Percentiles rank a stretch among this genome's conserved stretches.
phyloP scores from a whole-genome alignment of 2,113 vertebrate species.

The Micromys minutus region DNA sequence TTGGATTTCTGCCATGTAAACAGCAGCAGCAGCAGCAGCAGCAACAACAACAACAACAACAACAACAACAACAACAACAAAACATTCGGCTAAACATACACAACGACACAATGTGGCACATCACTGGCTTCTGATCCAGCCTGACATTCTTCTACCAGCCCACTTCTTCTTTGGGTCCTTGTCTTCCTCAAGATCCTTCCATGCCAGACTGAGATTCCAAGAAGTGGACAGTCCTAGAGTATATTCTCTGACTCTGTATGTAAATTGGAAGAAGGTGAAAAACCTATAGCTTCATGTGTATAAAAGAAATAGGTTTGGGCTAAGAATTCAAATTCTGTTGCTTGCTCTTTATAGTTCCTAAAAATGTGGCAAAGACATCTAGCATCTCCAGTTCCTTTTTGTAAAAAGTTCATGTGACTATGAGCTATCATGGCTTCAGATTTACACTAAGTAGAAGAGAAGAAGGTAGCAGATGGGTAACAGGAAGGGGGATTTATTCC shows the following conservation, averaged over 20 bases:
- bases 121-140: neutral
- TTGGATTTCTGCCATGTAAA: neutral
- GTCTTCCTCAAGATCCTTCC: neutral
- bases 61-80: neutral
- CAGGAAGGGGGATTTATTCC: too few species aligned
- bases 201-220: neutral
- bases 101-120: neutral
- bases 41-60: too few species aligned
- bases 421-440: neutral
- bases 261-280: neutral
- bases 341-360: neutral
- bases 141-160: accelerated
- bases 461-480: too few species aligned
- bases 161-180: neutral
- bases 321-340: neutral
- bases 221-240: neutral
- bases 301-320: neutral
- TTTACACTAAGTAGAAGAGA: too few species aligned
- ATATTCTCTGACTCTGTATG: neutral
- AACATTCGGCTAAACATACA: neutral
- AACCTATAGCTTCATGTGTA: neutral
- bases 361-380: neutral
- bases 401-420: neutral
- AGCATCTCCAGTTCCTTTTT: neutral
- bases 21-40: too few species aligned